Conservation (phyloP, 2,797 vertebrate species). For the Sebastes nivosus region DNA sequence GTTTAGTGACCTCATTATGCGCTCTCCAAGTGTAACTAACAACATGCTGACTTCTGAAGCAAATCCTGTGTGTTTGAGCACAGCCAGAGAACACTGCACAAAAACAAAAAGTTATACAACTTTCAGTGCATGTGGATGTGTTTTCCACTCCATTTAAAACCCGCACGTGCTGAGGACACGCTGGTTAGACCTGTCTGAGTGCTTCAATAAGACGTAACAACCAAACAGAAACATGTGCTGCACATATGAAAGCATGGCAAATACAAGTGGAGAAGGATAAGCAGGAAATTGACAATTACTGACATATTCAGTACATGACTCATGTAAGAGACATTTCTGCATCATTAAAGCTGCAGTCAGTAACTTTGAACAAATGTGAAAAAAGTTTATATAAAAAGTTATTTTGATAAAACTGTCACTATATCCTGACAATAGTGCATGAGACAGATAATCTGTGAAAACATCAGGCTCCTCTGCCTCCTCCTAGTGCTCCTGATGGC, state of each 20-base stretch:
- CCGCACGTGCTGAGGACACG: not conserved
- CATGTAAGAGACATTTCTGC: too few relatives aligned
- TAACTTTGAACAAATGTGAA: too few relatives aligned
- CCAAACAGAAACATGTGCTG: not conserved
- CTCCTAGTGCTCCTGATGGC: too few relatives aligned
- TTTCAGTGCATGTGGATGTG: not conserved
- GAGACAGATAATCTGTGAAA: too few relatives aligned
- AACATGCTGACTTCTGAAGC: too few relatives aligned
- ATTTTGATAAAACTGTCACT: not conserved
- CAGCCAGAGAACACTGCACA: not conserved
- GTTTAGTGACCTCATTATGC: not conserved
- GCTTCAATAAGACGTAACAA: not conserved
- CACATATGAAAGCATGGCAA: not conserved
- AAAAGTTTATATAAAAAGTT: too few relatives aligned
- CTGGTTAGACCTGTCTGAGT: not conserved
- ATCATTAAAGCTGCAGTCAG: not conserved
- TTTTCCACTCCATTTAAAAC: not conserved
- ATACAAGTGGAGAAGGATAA: not conserved
- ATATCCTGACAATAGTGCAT: not conserved
- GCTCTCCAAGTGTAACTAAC: not conserved
- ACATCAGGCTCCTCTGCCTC: too few relatives aligned
- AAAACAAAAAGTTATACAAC: too few relatives aligned
- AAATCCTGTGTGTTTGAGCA: not conserved
- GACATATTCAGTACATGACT: not conserved
- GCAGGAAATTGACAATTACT: not conserved